A percentile compares a stretch with the other conserved stretches of the same genome.
Conservation (phyloP, 2,113 vertebrate species). For the Bubalus kerabau region DNA sequence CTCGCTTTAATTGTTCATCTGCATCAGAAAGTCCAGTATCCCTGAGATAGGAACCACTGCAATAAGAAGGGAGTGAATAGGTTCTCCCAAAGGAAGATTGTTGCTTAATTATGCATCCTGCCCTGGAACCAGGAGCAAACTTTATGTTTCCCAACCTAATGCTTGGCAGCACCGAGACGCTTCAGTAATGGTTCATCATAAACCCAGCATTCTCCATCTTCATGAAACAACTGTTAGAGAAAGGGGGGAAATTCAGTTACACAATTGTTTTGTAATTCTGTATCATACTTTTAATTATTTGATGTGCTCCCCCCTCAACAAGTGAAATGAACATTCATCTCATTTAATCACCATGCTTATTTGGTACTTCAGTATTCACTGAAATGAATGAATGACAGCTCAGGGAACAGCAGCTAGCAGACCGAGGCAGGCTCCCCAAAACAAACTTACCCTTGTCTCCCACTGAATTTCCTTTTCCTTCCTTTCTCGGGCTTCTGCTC, state of each 20-base stretch:
- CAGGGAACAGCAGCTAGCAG: neutral
- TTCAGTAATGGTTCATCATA: constrained; percentile 97
- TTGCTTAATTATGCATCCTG: constrained; percentile 39
- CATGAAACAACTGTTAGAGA: constrained; percentile 91
- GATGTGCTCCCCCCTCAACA: neutral
- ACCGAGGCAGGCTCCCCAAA: neutral
- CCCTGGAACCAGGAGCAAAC: constrained; percentile 50
- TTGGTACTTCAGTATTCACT: neutral
- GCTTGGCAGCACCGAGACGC: constrained; percentile 87
- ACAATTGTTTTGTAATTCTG: neutral
- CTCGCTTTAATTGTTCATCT: constrained; percentile 78
- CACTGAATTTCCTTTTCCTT: constrained; percentile 95
- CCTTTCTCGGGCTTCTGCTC: constrained; percentile 94
- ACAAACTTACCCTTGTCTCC: constrained; percentile 94
- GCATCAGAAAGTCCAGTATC: constrained; percentile 82
- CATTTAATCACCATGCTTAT: neutral
- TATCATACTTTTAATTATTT: neutral
- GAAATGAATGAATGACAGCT: neutral
- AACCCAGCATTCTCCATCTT: constrained; percentile 98
- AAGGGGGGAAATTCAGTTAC: neutral
- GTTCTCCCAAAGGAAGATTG: constrained; percentile 62
- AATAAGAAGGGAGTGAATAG: constrained; percentile 62
- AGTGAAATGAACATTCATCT: neutral
- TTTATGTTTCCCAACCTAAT: constrained; percentile 73
- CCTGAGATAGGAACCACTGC: constrained; percentile 88